Conservation (phyloP, 2,797 vertebrate genomes). For the Urophycis tenuis region DNA sequence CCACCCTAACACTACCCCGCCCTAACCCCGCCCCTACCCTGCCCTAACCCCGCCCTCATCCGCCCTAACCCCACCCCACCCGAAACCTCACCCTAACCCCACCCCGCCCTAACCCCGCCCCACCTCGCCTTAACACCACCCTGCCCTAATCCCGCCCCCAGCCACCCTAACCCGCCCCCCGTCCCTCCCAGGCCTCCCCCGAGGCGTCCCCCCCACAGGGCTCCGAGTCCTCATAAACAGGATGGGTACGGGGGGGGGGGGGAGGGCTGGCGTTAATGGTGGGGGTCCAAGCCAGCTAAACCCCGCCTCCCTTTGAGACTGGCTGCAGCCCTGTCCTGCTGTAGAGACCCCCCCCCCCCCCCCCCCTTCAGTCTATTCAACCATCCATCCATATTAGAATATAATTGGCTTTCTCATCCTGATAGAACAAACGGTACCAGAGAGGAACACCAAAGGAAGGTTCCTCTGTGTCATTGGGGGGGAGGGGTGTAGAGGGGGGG, state of each 20-base stretch:
- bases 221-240: background rate
- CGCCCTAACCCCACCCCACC: too few relatives aligned
- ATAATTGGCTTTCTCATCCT: background rate
- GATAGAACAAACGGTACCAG: background rate
- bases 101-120: too few relatives aligned
- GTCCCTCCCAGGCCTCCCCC: background rate
- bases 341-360: background rate
- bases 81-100: too few relatives aligned
- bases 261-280: background rate
- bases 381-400: constrained; percentile 4
- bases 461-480: constrained; percentile 6
- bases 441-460: constrained; percentile 8
- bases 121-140: too few relatives aligned
- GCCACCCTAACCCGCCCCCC: too few relatives aligned
- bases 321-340: background rate
- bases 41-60: too few relatives aligned
- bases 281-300: too few relatives aligned
- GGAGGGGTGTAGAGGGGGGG: constrained; percentile 17
- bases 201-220: background rate
- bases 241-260: too few relatives aligned
- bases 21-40: too few relatives aligned
- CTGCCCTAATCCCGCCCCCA: too few relatives aligned
- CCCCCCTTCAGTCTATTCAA: background rate
- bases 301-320: background rate
- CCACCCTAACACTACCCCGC: too few relatives aligned